Conservation (phyloP, 1,140 invertebrate genomes). For the Microplitis demolitor region DNA sequence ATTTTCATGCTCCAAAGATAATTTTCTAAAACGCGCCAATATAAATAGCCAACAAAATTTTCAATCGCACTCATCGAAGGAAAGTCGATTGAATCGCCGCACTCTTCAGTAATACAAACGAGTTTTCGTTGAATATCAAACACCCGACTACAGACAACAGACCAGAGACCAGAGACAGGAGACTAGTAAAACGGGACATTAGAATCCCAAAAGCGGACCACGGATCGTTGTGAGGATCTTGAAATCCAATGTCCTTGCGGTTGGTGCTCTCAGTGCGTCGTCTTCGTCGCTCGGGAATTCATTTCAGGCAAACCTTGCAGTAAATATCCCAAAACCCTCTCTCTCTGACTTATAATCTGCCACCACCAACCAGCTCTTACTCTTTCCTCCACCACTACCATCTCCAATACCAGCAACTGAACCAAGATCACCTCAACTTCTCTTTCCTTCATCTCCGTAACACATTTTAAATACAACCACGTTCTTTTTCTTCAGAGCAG, state of each 20-base stretch:
- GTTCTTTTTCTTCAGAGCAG: constrained; percentile 6
- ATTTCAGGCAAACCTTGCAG: constrained; percentile 23
- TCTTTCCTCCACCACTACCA: background rate
- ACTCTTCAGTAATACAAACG: background rate
- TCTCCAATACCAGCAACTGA: background rate
- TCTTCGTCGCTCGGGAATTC: constrained; percentile 11
- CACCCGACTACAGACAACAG: background rate
- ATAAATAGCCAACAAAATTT: too few species aligned
- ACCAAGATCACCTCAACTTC: background rate
- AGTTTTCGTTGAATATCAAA: background rate
- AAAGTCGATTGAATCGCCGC: too few species aligned
- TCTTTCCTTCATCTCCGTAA: background rate
- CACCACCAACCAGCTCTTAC: background rate
- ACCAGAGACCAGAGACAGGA: background rate
- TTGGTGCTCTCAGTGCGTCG: constrained; percentile 8
- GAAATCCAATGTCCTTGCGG: constrained; percentile 26
- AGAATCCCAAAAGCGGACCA: constrained; percentile 10
- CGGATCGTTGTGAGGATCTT: background rate
- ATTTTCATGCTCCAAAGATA: too few species aligned
- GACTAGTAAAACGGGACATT: background rate
- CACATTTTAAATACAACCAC: background rate
- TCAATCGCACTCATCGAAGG: too few species aligned
- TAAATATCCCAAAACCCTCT: constrained; percentile 19
- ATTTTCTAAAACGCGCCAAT: too few species aligned
- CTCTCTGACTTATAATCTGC: background rate